Conservation (phyloP, 1,140 invertebrate species). For the Myzus persicae region DNA sequence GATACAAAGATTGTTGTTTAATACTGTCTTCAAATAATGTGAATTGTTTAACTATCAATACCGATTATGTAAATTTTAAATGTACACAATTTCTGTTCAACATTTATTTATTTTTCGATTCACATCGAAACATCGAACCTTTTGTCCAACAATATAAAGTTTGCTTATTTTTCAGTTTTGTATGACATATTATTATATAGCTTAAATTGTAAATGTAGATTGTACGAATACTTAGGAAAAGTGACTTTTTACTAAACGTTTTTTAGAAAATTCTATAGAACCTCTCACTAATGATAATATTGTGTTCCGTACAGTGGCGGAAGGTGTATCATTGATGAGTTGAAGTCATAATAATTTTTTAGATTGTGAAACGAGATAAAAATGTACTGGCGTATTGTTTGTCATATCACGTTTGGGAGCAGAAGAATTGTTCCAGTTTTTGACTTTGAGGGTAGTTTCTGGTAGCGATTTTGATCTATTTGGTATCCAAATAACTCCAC, state of each 20-base stretch:
- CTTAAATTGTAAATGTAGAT: background rate
- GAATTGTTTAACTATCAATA: background rate
- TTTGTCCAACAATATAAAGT: background rate
- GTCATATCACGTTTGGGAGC: background rate
- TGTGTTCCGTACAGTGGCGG: background rate
- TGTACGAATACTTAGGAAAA: background rate
- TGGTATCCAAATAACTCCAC: background rate
- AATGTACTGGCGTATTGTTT: background rate
- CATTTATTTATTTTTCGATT: background rate
- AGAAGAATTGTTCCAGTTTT: background rate
- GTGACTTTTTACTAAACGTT: background rate
- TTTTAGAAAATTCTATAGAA: background rate
- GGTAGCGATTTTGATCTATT: background rate
- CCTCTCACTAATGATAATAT: too few species aligned
- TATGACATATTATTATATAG: too few species aligned
- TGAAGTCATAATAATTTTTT: background rate
- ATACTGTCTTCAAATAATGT: background rate
- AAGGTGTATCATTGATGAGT: background rate
- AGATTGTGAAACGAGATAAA: background rate
- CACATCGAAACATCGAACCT: rapidly evolving
- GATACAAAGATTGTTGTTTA: background rate
- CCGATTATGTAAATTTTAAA: background rate
- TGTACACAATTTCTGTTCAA: background rate
- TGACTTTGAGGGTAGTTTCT: background rate
- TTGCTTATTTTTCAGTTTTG: background rate